Conservation (phyloP, 2,113 vertebrate species). For the Pterocles orientalis region DNA sequence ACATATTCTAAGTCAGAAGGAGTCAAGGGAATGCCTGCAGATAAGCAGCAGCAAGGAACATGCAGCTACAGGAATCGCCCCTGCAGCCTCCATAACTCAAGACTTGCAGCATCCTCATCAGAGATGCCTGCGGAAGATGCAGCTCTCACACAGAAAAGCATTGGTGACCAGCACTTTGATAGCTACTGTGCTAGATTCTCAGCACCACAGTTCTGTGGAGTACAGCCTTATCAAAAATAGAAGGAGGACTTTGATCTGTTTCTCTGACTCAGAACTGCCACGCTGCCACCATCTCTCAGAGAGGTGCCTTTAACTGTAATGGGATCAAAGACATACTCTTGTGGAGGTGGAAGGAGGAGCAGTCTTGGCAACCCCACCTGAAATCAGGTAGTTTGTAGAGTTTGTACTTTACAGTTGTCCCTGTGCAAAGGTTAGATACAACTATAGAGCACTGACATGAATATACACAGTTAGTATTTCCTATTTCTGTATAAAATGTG, state of each 20-base stretch:
- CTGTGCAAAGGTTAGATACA: neutral
- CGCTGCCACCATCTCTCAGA: neutral
- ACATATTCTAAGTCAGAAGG: neutral
- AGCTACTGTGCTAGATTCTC: neutral
- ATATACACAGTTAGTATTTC: neutral
- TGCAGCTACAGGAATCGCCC: neutral
- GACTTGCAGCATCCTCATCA: neutral
- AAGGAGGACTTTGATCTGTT: neutral
- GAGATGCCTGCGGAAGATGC: neutral
- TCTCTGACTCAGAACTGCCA: neutral
- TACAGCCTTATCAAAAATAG: neutral
- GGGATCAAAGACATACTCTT: rapidly evolving
- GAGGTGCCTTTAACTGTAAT: neutral
- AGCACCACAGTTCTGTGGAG: neutral
- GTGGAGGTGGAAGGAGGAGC: neutral
- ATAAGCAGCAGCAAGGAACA: neutral
- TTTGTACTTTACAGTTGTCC: neutral
- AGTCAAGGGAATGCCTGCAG: neutral
- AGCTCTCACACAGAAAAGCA: neutral
- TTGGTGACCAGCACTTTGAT: neutral
- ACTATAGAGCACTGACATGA: neutral
- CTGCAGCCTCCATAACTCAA: neutral
- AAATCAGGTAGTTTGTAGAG: neutral
- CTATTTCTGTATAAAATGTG: neutral
- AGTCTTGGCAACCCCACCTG: neutral